A percentile compares a stretch with the other conserved stretches of the same genome.
Conservation (phyloP, 2,113 vertebrate genomes). For the Rhizomys pruinosus region DNA sequence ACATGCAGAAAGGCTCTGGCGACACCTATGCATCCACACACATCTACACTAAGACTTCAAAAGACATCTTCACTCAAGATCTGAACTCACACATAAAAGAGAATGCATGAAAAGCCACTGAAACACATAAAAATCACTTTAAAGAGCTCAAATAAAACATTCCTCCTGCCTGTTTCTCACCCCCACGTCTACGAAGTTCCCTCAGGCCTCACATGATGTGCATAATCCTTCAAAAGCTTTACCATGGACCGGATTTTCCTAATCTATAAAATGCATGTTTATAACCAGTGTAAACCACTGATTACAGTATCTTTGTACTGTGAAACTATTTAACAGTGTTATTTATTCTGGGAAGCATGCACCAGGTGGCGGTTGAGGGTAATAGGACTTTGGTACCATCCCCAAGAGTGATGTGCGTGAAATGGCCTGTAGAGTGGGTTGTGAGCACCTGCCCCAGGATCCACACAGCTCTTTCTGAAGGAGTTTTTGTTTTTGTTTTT, state of each 20-base stretch:
- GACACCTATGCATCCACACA: not conserved
- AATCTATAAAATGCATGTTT: conserved; percentile 10
- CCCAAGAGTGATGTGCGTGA: not conserved
- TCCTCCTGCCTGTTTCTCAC: not conserved
- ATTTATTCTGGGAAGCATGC: not conserved
- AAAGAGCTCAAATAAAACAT: not conserved
- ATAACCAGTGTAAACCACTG: not conserved
- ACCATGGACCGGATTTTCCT: not conserved
- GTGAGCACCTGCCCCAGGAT: not conserved
- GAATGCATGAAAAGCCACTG: not conserved
- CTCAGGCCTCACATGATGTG: too few relatives aligned
- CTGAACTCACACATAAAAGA: not conserved
- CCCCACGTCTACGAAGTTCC: not conserved
- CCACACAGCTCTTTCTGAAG: not conserved
- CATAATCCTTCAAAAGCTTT: not conserved
- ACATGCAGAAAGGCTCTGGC: not conserved
- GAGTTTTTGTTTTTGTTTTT: too few relatives aligned
- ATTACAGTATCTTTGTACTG: not conserved
- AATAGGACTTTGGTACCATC: not conserved
- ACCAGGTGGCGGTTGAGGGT: not conserved
- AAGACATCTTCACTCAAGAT: not conserved
- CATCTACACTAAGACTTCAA: not conserved
- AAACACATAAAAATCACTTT: not conserved
- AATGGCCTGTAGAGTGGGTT: not conserved
- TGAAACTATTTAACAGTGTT: not conserved